Evolutionary conservation across 2,888 invertebrate genomes (phyloP), one percentile per base, ranked within the genome.

Genomic region (Nipponacmea schrenckii): DNA sequence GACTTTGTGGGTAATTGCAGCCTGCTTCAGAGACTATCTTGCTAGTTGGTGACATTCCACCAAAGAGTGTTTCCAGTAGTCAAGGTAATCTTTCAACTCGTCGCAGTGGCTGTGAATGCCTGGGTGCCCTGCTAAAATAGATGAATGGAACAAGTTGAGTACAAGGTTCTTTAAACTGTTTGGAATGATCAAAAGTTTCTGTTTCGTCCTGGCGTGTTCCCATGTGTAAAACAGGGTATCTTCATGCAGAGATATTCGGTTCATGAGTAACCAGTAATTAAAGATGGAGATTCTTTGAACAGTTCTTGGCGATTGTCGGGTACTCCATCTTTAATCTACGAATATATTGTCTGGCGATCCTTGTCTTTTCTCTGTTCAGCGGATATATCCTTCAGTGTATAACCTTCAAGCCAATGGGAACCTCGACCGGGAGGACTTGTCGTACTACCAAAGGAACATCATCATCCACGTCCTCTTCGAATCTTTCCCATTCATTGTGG

Each of bases 391-490:
- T 8, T 39, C 39, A 39, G 39, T 39, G 39, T 39, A 10, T 39
- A 39, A 8, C 39, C 39, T 39, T 39, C 39, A 39, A 39, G 39
- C 39, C 39, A 39, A 39, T 39, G 39, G 39, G 39, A 39, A 39
- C 39, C 4, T 39, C 8, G 39, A 7, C 8, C 39, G 39, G 10
- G 10, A 39, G 5, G 39, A 39, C 39, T 39, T 39, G 39, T 7
- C 66, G 24, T 24, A 39, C n/a, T 24, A 31, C 64, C 15, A 64
- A 12, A 4, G 64, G 64, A 27, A 64, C 44, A 17, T 45, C 66
- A 66, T 66, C 66, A 46, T 66, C 66, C 10, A 46, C 45, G 15
- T 66, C 46, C 24, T 56, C 8, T 12, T 39, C 20, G 26, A 66
- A 66, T 27, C 2, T 24, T 7, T 14, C 20, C 68, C 62, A 68